Conservation (phyloP, 2,888 invertebrate species). For the Leucoma salicis region DNA sequence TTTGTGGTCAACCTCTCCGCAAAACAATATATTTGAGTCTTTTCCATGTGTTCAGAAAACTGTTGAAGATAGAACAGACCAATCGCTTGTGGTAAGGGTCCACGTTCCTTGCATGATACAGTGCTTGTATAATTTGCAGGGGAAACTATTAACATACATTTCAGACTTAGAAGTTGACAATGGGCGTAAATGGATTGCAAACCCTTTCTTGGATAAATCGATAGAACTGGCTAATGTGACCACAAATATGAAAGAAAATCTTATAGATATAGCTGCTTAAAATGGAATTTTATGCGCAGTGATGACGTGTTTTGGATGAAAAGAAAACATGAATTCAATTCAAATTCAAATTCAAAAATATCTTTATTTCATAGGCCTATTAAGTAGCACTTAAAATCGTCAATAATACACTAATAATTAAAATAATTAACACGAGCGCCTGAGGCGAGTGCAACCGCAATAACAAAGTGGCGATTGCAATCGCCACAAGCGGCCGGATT, state of each 20-base stretch:
- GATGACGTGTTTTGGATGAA: conserved; percentile 28
- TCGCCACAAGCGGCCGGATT: too few species aligned
- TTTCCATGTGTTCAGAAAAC: conserved; percentile 23
- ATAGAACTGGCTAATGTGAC: conserved; percentile 31
- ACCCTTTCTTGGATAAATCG: conserved; percentile 29
- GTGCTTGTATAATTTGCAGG: conserved; percentile 27
- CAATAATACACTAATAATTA: too few species aligned
- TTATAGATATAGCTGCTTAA: conserved; percentile 36
- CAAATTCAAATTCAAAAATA: too few species aligned
- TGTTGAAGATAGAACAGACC: conserved; percentile 32
- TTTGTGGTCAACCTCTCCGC: conserved; percentile 28
- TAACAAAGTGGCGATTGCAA: too few species aligned
- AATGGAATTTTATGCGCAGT: conserved; percentile 28
- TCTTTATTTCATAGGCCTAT: too few species aligned
- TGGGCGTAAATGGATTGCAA: conserved; percentile 33
- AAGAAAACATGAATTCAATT: conserved; percentile 36
- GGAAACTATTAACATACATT: conserved; percentile 29
- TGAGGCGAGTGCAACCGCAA: too few species aligned
- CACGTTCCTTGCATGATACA: conserved; percentile 35
- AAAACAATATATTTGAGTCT: conserved; percentile 23
- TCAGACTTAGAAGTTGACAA: conserved; percentile 28
- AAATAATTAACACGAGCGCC: too few species aligned
- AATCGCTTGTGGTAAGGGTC: conserved; percentile 27
- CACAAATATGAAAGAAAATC: conserved; percentile 33
- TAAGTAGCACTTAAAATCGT: too few species aligned